Evolutionary conservation across 2,888 invertebrate genomes (phyloP).

Genomic region (Parelbella ahira): DNA sequence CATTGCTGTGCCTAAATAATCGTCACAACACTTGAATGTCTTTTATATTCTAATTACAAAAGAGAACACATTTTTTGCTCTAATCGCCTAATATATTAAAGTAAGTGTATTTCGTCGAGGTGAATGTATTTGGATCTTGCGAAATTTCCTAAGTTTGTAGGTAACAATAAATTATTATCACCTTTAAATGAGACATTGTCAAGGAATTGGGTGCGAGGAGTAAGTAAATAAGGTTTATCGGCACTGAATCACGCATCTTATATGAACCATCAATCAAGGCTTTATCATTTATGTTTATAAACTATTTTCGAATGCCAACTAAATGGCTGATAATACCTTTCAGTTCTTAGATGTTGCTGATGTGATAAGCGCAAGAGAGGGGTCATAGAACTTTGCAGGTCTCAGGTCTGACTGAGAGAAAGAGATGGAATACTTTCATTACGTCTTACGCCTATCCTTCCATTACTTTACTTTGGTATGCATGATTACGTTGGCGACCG

Average conservation of each 20-base stretch:
- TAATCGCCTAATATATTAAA: too few relatives aligned
- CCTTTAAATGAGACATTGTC: not conserved
- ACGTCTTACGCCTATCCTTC: slow-evolving; percentile 27
- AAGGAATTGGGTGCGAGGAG: slow-evolving; percentile 41
- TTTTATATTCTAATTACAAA: too few relatives aligned
- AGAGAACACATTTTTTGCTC: too few relatives aligned
- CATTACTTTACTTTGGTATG: slow-evolving; percentile 33
- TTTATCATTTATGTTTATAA: slow-evolving; percentile 25
- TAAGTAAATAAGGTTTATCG: slow-evolving; percentile 50
- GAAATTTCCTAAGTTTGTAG: not conserved
- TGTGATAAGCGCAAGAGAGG: slow-evolving; percentile 70
- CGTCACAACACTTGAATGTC: too few relatives aligned
- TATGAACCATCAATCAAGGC: slow-evolving; percentile 24
- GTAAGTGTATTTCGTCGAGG: too few relatives aligned
- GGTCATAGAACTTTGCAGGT: slow-evolving; percentile 71
- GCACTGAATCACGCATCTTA: slow-evolving; percentile 31
- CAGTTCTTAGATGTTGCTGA: slow-evolving; percentile 2
- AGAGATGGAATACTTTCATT: slow-evolving; percentile 34
- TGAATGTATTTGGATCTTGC: not conserved
- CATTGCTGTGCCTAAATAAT: too few relatives aligned
- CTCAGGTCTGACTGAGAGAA: slow-evolving; percentile 41
- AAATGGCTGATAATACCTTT: slow-evolving; percentile 12
- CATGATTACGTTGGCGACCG: slow-evolving; percentile 26
- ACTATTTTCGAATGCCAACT: slow-evolving; percentile 2
- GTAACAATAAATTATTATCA: not conserved